Conservation (phyloP, 2,888 invertebrate genomes). For the Anoplius nigerrimus region DNA sequence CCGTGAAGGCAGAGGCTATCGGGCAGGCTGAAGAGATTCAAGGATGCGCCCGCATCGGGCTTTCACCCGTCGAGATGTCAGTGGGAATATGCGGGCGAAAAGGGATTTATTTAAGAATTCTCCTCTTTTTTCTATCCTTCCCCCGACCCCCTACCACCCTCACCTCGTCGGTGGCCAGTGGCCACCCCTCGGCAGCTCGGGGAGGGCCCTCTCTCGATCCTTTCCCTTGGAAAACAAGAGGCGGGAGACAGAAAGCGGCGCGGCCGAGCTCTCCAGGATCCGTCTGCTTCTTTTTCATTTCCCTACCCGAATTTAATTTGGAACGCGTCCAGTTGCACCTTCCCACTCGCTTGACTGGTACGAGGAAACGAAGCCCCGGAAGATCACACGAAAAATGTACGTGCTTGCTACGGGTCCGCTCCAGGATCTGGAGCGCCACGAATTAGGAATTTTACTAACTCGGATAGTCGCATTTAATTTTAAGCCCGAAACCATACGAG, state of each 20-base stretch:
- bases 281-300: slow-evolving; percentile 58
- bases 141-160: not conserved
- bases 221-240: slow-evolving; percentile 10
- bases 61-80: slow-evolving; percentile 10
- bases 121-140: slow-evolving; percentile 21
- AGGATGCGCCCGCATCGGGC: slow-evolving; percentile 18
- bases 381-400: slow-evolving; percentile 74
- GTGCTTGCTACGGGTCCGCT: slow-evolving; percentile 48
- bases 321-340: slow-evolving; percentile 71
- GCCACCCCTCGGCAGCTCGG: too few relatives aligned
- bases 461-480: slow-evolving; percentile 74
- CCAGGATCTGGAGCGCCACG: slow-evolving; percentile 62
- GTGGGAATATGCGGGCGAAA: slow-evolving; percentile 24
- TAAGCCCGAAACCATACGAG: slow-evolving; percentile 75
- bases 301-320: slow-evolving; percentile 70
- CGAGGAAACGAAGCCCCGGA: slow-evolving; percentile 73
- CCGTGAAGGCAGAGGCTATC: too few relatives aligned
- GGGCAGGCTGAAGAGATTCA: not conserved
- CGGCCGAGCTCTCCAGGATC: not conserved
- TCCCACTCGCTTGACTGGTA: slow-evolving; percentile 58
- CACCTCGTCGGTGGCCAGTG: not conserved
- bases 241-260: not conserved
- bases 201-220: not conserved
- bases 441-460: slow-evolving; percentile 75
- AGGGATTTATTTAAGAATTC: slow-evolving; percentile 48